Conservation (phyloP, 2,888 invertebrate species). For the Chromoteleia sp. region DNA sequence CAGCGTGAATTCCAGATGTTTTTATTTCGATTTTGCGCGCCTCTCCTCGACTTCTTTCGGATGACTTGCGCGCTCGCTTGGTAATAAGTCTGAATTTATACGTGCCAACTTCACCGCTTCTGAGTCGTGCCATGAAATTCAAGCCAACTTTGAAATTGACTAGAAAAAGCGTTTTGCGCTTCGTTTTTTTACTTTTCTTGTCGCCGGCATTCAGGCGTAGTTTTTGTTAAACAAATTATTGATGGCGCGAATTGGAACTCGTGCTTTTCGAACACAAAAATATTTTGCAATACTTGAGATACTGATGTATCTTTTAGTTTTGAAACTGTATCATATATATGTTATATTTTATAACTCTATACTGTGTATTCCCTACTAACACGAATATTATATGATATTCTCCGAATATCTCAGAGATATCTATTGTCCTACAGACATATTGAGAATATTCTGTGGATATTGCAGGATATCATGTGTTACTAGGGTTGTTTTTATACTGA, state of each 20-base stretch:
- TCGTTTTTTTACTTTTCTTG: slow-evolving; percentile 35
- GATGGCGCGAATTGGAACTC: slow-evolving; percentile 15
- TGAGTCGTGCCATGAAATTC: slow-evolving; percentile 59
- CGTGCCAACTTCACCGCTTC: slow-evolving; percentile 67
- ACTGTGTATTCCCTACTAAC: no score
- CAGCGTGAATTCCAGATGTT: slow-evolving; percentile 68
- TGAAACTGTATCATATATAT: no score
- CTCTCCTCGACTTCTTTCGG: slow-evolving; percentile 65
- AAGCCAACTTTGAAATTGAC: slow-evolving; percentile 67
- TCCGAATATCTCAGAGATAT: no score
- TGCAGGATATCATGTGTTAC: no score
- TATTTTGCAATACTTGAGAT: no score
- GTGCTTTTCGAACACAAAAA: no score
- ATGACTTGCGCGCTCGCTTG: slow-evolving; percentile 64
- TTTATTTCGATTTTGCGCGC: slow-evolving; percentile 68
- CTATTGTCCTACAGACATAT: no score
- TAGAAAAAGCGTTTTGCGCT: slow-evolving; percentile 59
- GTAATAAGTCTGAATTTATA: slow-evolving; percentile 70
- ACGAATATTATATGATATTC: no score
- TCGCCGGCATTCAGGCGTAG: slow-evolving; percentile 3
- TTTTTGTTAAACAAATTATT: slow-evolving; percentile 59
- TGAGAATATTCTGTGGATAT: no score
- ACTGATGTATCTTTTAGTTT: no score
- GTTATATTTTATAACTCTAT: no score
- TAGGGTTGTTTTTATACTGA: no score